A percentile compares a stretch with the other conserved stretches of the same genome.
Conservation (phyloP, 2,888 invertebrate species). For the Sesamia inferens region DNA sequence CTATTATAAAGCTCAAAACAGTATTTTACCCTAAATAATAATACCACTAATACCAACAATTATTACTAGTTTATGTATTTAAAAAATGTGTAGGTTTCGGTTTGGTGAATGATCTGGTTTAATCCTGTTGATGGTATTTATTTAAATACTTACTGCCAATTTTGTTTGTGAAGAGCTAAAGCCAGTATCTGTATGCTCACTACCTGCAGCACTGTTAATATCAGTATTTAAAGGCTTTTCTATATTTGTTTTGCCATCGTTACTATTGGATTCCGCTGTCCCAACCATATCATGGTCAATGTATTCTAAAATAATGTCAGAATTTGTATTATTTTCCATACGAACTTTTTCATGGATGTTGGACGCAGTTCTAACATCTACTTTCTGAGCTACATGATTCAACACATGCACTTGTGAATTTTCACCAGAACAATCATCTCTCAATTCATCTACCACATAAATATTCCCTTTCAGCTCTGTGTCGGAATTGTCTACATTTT, state of each 20-base stretch:
- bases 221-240: constrained; percentile 20
- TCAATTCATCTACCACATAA: constrained; percentile 14
- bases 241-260: constrained; percentile 7
- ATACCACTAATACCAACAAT: too few species aligned
- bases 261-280: constrained; percentile 33
- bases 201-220: constrained; percentile 20
- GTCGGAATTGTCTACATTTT: constrained; percentile 18
- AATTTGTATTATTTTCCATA: constrained; percentile 36
- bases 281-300: constrained; percentile 38
- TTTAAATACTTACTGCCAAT: constrained; percentile 45
- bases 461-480: constrained; percentile 10
- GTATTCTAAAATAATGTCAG: constrained; percentile 45
- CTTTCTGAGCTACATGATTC: constrained; percentile 7
- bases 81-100: neutral
- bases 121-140: neutral
- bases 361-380: constrained; percentile 13
- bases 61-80: too few species aligned
- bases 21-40: too few species aligned
- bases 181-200: constrained; percentile 10
- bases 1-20: too few species aligned
- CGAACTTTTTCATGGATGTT: constrained; percentile 13
- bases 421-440: constrained; percentile 4
- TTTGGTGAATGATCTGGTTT: neutral
- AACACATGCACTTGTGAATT: constrained; percentile 10
- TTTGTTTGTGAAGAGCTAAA: constrained; percentile 6